Percentiles rank a stretch among this genome's conserved stretches.
These are phyloP conservation scores for Malurus cyaneus DNA, from an alignment of 2,113 vertebrate genomes.

Conservation along the genomic window DNA sequence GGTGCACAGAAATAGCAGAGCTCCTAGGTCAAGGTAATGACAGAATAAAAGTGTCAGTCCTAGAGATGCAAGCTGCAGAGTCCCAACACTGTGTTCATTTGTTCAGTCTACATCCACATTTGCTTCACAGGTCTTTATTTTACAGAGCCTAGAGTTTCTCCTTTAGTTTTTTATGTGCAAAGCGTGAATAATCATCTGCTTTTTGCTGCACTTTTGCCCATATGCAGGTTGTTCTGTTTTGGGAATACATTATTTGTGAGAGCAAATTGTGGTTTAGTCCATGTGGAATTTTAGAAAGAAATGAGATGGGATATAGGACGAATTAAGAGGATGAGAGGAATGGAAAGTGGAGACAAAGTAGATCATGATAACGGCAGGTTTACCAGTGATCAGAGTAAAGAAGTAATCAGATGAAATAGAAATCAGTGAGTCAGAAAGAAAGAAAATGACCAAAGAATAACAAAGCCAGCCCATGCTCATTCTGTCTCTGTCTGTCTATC, in stretches of 20 bases:
- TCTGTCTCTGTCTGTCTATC: neutral
- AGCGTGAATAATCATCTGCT: neutral
- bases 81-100: accelerated
- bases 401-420: neutral
- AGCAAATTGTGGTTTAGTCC: neutral
- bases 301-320: neutral
- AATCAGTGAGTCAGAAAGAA: neutral
- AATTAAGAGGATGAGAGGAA: neutral
- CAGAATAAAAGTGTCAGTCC: neutral
- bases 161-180: neutral
- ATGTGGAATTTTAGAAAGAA: neutral
- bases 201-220: neutral
- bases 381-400: neutral
- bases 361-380: neutral
- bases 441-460: neutral
- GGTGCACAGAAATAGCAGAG: neutral
- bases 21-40: neutral
- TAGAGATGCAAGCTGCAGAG: neutral
- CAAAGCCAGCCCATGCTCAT: neutral
- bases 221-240: neutral
- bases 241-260: neutral
- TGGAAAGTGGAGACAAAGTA: neutral
- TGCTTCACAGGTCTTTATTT: neutral
- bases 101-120: neutral
- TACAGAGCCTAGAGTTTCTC: neutral